phyloP scores from a whole-genome alignment of 2,113 vertebrate species.

The Passer montanus region DNA sequence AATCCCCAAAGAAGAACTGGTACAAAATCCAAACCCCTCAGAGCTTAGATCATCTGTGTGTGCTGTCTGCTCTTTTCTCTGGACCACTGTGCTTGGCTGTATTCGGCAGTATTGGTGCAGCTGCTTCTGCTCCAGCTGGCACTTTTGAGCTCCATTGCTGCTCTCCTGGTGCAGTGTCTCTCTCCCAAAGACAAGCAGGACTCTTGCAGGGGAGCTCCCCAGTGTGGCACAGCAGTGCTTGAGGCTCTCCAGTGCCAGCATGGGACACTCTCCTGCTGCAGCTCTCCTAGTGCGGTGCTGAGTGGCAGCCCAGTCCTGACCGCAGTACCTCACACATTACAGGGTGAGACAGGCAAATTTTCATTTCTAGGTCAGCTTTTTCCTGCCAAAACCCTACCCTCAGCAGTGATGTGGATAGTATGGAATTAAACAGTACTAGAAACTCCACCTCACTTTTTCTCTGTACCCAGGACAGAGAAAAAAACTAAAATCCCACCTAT shows the following conservation, averaged over 20 bases:
- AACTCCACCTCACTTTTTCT: background rate
- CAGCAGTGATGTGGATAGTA: too few relatives aligned
- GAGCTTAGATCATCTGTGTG: too few relatives aligned
- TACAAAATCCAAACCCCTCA: background rate
- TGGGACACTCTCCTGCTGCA: background rate
- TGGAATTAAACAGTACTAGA: background rate
- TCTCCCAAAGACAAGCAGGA: background rate
- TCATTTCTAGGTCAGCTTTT: background rate
- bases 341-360: accelerated
- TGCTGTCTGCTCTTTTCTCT: background rate
- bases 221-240: accelerated
- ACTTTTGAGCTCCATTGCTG: background rate
- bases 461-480: background rate
- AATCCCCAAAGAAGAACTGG: background rate
- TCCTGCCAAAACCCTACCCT: background rate
- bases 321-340: background rate
- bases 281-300: accelerated
- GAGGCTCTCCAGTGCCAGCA: background rate
- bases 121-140: background rate
- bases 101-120: background rate
- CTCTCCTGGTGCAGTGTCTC: background rate
- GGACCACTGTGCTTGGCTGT: background rate
- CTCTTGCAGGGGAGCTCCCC: accelerated
- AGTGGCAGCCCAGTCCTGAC: too few relatives aligned
- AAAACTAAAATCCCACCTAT: accelerated